Evolutionary conservation across 30 jellyfish, hydroid and myxozoan genomes (phyloP), one percentile per base, ranked within the genome.

Genomic region (Hydractinia echinata): DNA sequence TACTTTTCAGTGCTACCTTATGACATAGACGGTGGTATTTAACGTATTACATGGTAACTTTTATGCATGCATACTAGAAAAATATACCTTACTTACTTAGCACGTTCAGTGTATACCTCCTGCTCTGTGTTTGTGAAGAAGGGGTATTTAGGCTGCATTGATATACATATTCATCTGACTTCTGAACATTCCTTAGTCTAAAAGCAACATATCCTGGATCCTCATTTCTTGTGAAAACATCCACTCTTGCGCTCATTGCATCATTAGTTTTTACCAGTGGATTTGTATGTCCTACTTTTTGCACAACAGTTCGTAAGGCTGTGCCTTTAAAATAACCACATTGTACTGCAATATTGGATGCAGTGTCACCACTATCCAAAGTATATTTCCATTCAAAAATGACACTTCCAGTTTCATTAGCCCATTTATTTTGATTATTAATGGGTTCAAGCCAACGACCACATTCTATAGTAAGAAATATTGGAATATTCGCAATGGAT

Each of bases 311-410:
- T 0, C 3, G 51, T 18, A 52, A 14, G 16, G 3, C 61, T 21
- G 61, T 14, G 51, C 76, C 83, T 9, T 20, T n/a, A 74, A 30
- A 49, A 74, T 74, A 74, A 4, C 85, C 82, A 77, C 85, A 77
- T 6, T 5, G 10, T 0, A 64, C 74, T 64, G 19, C 8, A 7
- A 13, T 0, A 13, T 51, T 13, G 7, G 19, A n/a, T 1, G 19
- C 6, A 30, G 44, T 30, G 44, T 30, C 44, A 1, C 74, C 74
- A 64, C 74, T 64, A 2, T 4, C 39, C 2, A 64, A 7, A 13
- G 0, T 64, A 13, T 64, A 64, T 51, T 13, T 64, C 74, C 74
- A 64, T 6, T 51, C 51, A 64, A 64, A 64, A n/a, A 51, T 3
- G 0, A 51, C 74, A 8, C 19, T 51, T 7, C 74, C 74, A 13